phyloP scores from a whole-genome alignment of 2,797 vertebrate genomes.

The Cossypha heuglini region DNA sequence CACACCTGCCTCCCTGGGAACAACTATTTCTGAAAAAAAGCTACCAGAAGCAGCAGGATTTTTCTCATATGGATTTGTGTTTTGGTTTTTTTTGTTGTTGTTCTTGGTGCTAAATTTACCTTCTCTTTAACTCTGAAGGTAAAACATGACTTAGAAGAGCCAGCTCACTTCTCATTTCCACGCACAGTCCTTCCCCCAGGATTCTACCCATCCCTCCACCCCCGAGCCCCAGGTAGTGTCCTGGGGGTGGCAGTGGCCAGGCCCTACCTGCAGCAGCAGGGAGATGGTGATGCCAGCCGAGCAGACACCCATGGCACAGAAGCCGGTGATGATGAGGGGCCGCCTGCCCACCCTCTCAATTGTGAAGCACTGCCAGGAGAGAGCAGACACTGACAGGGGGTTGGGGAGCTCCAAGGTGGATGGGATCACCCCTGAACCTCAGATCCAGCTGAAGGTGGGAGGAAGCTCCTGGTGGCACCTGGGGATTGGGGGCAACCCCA shows the following conservation, averaged over 20 bases:
- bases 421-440: rapidly evolving
- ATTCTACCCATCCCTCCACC: background rate
- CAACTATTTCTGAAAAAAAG: background rate
- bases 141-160: background rate
- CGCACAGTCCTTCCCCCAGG: rapidly evolving
- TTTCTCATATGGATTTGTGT: background rate
- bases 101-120: background rate
- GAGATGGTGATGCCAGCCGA: slow-evolving; percentile 85
- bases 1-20: background rate
- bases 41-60: background rate
- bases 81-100: background rate
- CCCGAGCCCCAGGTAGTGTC: background rate
- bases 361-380: slow-evolving; percentile 81
- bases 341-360: slow-evolving; percentile 87
- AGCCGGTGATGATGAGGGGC: slow-evolving; percentile 85
- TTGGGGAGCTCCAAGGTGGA: background rate
- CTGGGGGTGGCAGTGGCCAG: background rate
- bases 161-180: background rate
- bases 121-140: background rate
- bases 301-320: slow-evolving; percentile 88
- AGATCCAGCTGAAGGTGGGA: background rate
- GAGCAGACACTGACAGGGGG: background rate
- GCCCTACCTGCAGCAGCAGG: slow-evolving; percentile 83
- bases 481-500: rapidly evolving
- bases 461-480: rapidly evolving